Conservation (phyloP, 1,140 invertebrate species). For the Babylonia areolata region DNA sequence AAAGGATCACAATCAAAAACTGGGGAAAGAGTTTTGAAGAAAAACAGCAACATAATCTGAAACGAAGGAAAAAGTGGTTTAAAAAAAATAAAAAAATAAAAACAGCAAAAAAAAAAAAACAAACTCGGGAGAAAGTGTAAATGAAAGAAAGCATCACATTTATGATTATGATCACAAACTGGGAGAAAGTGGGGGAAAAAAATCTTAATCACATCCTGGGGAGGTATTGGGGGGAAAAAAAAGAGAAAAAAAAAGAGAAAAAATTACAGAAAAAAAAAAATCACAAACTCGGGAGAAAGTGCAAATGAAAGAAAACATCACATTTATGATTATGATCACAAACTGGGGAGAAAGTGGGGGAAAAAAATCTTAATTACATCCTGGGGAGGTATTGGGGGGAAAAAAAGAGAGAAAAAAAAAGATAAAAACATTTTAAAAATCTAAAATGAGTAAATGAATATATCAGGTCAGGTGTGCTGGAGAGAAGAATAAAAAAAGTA, state of each 20-base stretch:
- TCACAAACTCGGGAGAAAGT: not conserved
- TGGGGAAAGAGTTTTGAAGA: too few relatives aligned
- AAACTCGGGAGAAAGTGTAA: not conserved
- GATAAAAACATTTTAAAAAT: too few relatives aligned
- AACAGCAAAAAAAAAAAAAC: not conserved
- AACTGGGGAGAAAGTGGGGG: too few relatives aligned
- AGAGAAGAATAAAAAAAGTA: too few relatives aligned
- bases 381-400: not conserved
- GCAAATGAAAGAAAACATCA: not conserved
- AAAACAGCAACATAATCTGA: too few relatives aligned
- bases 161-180: not conserved
- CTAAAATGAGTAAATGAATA: too few relatives aligned
- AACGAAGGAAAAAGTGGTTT: too few relatives aligned
- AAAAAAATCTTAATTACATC: not conserved
- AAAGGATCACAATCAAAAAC: too few relatives aligned
- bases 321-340: not conserved
- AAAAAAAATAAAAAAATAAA: not conserved
- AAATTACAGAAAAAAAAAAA: too few relatives aligned
- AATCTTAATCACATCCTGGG: not conserved
- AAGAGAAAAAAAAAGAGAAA: not conserved
- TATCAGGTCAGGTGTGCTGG: too few relatives aligned
- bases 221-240: not conserved
- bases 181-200: not conserved
- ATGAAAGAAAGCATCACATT: not conserved
- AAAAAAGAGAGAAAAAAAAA: not conserved